Percentiles rank a stretch among this genome's conserved stretches.
Evolutionary conservation across 2,797 vertebrate genomes (phyloP).

Genomic region (Sciaenops ocellatus): DNA sequence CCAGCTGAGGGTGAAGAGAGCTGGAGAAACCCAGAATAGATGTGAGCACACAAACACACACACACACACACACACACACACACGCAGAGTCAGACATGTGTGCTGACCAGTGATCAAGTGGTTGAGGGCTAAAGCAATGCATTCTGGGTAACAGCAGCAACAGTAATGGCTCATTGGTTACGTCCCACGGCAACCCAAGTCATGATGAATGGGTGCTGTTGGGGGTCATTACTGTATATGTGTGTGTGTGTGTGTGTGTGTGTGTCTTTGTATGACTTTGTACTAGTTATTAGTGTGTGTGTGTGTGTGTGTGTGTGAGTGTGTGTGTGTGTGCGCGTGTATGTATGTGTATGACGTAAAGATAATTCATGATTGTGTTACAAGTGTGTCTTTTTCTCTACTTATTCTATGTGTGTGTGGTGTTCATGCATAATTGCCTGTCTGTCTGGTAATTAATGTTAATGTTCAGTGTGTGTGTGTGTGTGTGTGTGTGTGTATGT

Average conservation of each 20-base stretch:
- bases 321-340: not conserved
- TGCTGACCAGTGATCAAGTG: constrained; percentile 20
- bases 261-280: no score
- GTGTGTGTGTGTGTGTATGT: constrained; percentile 15
- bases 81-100: not conserved
- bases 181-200: constrained; percentile 37
- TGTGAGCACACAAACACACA: not conserved
- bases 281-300: not conserved
- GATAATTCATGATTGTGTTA: not conserved
- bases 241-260: constrained; percentile 19
- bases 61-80: not conserved
- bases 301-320: no score
- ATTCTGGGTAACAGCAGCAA: constrained; percentile 59
- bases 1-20: not conserved
- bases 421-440: constrained; percentile 3
- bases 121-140: constrained; percentile 30
- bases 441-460: constrained; percentile 17
- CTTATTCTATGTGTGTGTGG: not conserved
- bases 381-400: not conserved
- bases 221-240: constrained; percentile 25
- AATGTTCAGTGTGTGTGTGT: not conserved
- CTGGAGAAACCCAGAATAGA: constrained; percentile 1
- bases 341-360: not conserved
- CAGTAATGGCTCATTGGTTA: constrained; percentile 59
- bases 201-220: constrained; percentile 57